Evolutionary conservation across 2,113 vertebrate genomes (phyloP).

Genomic region (Siphamia tubifer): DNA sequence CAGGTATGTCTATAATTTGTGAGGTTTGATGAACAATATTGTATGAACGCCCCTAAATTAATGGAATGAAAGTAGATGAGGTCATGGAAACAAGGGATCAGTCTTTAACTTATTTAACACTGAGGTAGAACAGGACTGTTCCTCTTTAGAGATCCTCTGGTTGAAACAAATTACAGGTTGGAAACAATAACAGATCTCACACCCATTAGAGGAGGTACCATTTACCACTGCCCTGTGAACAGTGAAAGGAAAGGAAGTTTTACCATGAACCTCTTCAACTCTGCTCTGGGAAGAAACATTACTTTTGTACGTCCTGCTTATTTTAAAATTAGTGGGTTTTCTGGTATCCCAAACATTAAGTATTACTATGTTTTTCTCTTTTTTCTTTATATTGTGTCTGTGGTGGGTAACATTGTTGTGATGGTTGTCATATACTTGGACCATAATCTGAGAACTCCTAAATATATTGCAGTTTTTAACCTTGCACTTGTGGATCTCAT

Average conservation of each 20-base stretch:
- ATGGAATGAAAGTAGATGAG: no score
- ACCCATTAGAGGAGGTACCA: no score
- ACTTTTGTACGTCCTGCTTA: conserved; percentile 61
- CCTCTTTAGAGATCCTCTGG: neutral
- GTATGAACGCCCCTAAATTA: no score
- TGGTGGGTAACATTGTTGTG: conserved; percentile 60
- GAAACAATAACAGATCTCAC: no score
- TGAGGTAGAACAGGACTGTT: neutral
- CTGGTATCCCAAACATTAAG: conserved; percentile 48
- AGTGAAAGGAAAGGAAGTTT: conserved; percentile 28
- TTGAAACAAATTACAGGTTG: no score
- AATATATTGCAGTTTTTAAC: conserved; percentile 77
- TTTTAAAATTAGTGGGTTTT: conserved; percentile 71
- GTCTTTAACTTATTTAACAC: no score
- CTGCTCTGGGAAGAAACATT: conserved; percentile 46
- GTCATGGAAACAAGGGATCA: no score
- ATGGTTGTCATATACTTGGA: conserved; percentile 63
- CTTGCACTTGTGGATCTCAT: conserved; percentile 72
- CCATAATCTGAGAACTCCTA: conserved; percentile 65
- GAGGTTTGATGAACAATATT: no score
- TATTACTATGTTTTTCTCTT: conserved; percentile 71
- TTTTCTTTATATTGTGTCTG: conserved; percentile 61
- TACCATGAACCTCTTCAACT: conserved; percentile 41
- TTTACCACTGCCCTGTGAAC: no score
- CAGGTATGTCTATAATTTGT: no score